phyloP scores from a whole-genome alignment of 2,888 invertebrate species.

The Nymphalis c-album region DNA sequence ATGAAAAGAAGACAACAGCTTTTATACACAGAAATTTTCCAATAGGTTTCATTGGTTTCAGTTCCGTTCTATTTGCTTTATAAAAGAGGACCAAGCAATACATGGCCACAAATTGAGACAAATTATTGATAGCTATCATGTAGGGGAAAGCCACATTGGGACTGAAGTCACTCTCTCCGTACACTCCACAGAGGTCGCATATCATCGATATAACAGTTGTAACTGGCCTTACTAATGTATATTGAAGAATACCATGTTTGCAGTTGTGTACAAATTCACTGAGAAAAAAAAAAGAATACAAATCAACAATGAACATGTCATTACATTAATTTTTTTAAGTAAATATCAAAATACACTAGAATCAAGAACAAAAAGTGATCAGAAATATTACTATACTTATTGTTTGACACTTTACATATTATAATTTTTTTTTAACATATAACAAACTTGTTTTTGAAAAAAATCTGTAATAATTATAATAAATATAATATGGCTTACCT shows the following conservation, averaged over 20 bases:
- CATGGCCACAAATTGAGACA: constrained; percentile 98
- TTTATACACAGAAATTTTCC: constrained; percentile 98
- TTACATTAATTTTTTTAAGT: not conserved
- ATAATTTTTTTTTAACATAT: too few relatives aligned
- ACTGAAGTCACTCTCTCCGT: constrained; percentile 95
- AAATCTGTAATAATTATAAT: not conserved
- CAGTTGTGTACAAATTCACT: constrained; percentile 96
- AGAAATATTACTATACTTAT: too few relatives aligned
- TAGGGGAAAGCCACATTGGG: constrained; percentile 94
- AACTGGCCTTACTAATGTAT: constrained; percentile 94
- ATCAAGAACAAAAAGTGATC: too few relatives aligned
- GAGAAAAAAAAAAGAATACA: constrained; percentile 54
- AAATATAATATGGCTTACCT: constrained; percentile 71
- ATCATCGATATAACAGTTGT: constrained; percentile 95
- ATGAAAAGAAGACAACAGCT: constrained; percentile 98
- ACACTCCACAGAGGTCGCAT: constrained; percentile 91
- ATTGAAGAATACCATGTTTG: constrained; percentile 97
- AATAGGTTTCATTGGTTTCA: constrained; percentile 95
- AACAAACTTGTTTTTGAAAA: too few relatives aligned
- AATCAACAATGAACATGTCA: not conserved
- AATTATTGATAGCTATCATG: constrained; percentile 92
- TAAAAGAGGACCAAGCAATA: constrained; percentile 97
- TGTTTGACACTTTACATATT: too few relatives aligned
- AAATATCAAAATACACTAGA: too few relatives aligned
- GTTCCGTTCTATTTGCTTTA: constrained; percentile 91